A percentile compares a stretch with the other conserved stretches of the same genome.
Conservation (phyloP, 2,888 invertebrate species). For the Julus scandinavius region DNA sequence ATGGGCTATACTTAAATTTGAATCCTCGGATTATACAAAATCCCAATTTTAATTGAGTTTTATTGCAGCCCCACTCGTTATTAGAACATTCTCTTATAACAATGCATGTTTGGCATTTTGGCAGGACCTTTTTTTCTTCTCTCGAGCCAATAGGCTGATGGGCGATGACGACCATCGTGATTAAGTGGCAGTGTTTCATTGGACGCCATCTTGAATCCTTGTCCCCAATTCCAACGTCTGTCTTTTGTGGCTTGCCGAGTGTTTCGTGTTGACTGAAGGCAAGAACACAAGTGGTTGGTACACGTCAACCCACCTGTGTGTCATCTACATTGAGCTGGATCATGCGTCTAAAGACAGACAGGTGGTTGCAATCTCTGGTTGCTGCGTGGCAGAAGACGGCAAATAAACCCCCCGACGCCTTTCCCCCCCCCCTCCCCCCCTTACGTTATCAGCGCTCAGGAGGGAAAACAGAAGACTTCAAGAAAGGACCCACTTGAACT, state of each 20-base stretch:
- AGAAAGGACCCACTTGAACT: constrained; percentile 19
- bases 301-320: constrained; percentile 4
- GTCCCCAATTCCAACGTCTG: background rate
- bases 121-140: too few relatives aligned
- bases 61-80: background rate
- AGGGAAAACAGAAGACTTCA: constrained; percentile 25
- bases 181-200: background rate
- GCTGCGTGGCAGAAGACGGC: background rate
- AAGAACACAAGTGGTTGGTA: background rate
- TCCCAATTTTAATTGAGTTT: background rate
- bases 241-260: background rate
- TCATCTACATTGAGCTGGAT: constrained; percentile 32
- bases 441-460: constrained; percentile 12
- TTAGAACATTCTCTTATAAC: background rate
- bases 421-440: background rate
- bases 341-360: constrained; percentile 42
- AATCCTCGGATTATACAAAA: too few relatives aligned
- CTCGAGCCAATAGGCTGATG: background rate
- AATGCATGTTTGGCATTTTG: background rate
- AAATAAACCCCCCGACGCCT: constrained; percentile 2
- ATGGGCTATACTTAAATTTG: background rate
- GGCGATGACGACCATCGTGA: background rate
- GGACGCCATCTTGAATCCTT: background rate
- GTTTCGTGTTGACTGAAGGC: constrained; percentile 6
- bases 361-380: constrained; percentile 46